Base-by-base conservation (phyloP, 2,888 invertebrate genomes). In the Macaria notata region DNA sequence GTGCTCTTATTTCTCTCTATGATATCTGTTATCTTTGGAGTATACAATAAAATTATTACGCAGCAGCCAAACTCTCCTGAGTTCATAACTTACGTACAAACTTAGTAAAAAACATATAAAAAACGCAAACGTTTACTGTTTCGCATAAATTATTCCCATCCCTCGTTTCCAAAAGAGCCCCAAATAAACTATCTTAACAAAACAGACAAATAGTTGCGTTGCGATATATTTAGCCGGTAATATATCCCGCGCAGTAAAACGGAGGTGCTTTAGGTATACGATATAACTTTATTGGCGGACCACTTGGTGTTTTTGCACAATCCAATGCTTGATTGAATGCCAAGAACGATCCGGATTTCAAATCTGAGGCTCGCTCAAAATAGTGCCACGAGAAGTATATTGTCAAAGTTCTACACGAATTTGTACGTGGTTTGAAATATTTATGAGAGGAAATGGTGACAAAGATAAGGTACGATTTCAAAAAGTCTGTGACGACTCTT, bases 271-370 rank as follows among this genome's bases (percentile, higher is more conserved):
- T 39, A 30, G n/a, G 38, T 39, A 48, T 48, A 41, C 38, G 41
- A 53, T 53, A 53, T 49, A 49, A 57, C 36, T 53, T 53, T 57
- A 53, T 41, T 53, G 57, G 49, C 53, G 42, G 49, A 45, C 52
- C 42, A 42, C 48, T 42, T 43, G 43, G 41, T 46, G 49, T 49
- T 55, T 54, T 55, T 55, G 46, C 52, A 52, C 52, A 56, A 56
- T 56, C 8, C 56, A 46, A 56, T 70, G 67, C 68, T 75, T 75
- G 72, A 72, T 70, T 62, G 49, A 59, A 57, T 71, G 75, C 75
- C 75, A 75, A 64, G 61, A 56, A 49, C 41, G 45, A 46, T 48
- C 54, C 38, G 42, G 36, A 60, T 54, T 9, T 48, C 33, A 7
- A 36, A 36, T 36, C 33, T 36, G 4, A 36, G 33, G 30, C 9